Conservation (phyloP, 2,888 invertebrate genomes). For the Chymomyza caudatula region DNA sequence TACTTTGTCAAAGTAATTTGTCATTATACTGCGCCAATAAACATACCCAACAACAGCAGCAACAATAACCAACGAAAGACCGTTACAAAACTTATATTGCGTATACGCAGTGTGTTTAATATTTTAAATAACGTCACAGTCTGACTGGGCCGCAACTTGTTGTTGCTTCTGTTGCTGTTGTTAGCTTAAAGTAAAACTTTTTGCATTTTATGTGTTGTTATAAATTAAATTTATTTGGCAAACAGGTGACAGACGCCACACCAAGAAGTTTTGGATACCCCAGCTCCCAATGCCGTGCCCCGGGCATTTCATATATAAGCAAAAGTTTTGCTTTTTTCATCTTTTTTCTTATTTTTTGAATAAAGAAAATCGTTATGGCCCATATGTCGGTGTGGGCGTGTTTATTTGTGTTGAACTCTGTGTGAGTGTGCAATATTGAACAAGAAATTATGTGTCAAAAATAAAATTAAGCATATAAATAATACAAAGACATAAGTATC, state of each 20-base stretch:
- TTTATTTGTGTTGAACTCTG: too few species aligned
- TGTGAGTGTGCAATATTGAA: neutral
- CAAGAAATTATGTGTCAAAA: neutral
- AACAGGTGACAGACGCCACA: conserved; percentile 42
- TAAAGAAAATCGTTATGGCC: conserved; percentile 21
- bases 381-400: neutral
- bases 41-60: conserved; percentile 21
- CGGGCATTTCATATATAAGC: neutral
- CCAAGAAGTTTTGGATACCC: conserved; percentile 14
- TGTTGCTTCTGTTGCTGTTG: conserved; percentile 4
- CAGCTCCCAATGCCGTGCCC: neutral
- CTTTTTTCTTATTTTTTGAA: conserved; percentile 44
- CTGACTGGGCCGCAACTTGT: neutral
- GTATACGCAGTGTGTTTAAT: conserved; percentile 30
- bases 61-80: conserved; percentile 1
- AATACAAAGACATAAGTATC: neutral
- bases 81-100: conserved; percentile 2
- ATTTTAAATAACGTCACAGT: conserved; percentile 34
- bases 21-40: conserved; percentile 41
- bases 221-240: conserved; percentile 46
- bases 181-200: conserved; percentile 31
- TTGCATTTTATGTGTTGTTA: conserved; percentile 26
- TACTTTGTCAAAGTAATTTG: conserved; percentile 53
- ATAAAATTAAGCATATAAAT: neutral
- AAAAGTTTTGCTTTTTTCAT: conserved; percentile 11